Evolutionary conservation across 1,140 invertebrate species (phyloP), one percentile per base, ranked within the genome.

Genomic region (Pseudomyrmex sp.): DNA sequence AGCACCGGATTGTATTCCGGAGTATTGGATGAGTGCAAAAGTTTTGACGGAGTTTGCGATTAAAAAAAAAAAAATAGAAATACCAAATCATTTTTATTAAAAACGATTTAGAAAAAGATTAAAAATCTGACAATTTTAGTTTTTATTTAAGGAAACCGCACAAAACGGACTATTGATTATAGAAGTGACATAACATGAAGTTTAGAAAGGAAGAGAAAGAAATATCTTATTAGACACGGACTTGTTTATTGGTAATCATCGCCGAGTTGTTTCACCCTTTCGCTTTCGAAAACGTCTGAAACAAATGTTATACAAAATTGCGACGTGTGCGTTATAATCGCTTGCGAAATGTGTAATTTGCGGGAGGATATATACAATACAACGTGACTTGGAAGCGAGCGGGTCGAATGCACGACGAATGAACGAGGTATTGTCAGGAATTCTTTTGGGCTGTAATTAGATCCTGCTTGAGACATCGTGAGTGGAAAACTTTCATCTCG

Each of bases 401-500:
- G 20, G 46, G 35, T 10, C 35, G 35, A 35, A 13, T n/a, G 54
- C 23, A n/a, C 13, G 63, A 68, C 44, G 66, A 66, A 80, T 59
- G 66, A 10, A 20, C 68, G 66, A 46, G 54, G 66, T 23, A 80
- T 80, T 80, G 76, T 80, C 50, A 54, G n/a, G 54, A 48, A 56
- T 58, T 72, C 15, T 70, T 80, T 59, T 35, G 12, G 46, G 20
- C 52, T 59, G 66, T 80, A 80, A 80, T 80, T 80, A 80, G 76
- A 80, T 80, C 54, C 76, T 70, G 66, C 54, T n/a, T 50, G 66
- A 23, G 66, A 79, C 76, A 79, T 26, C 54, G 66, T 46, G 44
- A 80, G 20, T 70, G 54, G 66, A 70, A 80, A 80, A 80, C 76
- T 80, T 70, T 80, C 66, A 80, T 80, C 76, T 80, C 76, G 66